phyloP scores from a whole-genome alignment of 2,797 vertebrate genomes.

The Sebastes trivittatus region DNA sequence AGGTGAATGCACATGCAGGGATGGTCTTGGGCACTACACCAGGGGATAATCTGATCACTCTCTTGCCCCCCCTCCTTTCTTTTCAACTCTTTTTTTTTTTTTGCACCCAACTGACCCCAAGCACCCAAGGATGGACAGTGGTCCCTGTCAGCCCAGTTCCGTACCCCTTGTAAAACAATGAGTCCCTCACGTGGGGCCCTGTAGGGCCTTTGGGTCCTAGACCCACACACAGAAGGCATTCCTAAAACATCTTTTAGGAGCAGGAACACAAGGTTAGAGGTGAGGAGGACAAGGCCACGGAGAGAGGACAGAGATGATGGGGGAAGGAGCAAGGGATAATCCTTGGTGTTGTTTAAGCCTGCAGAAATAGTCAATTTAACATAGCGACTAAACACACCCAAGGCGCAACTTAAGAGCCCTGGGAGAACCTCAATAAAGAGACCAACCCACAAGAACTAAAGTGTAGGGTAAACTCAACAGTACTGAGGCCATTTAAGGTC shows the following conservation, averaged over 20 bases:
- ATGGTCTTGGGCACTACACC: slow-evolving; percentile 70
- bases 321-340: slow-evolving; percentile 63
- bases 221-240: slow-evolving; percentile 65
- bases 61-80: slow-evolving; percentile 46
- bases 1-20: slow-evolving; percentile 77
- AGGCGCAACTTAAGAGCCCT: slow-evolving; percentile 42
- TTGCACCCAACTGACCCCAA: slow-evolving; percentile 53
- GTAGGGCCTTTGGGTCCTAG: slow-evolving; percentile 40
- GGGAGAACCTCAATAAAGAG: slow-evolving; percentile 39
- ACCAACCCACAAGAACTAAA: slow-evolving; percentile 18
- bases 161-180: slow-evolving; percentile 61
- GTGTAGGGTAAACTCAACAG: neutral
- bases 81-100: slow-evolving; percentile 29
- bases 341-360: slow-evolving; percentile 57
- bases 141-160: slow-evolving; percentile 45
- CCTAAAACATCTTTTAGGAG: slow-evolving; percentile 57
- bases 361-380: slow-evolving; percentile 62
- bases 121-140: slow-evolving; percentile 48
- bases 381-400: slow-evolving; percentile 60
- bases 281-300: slow-evolving; percentile 53
- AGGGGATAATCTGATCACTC: slow-evolving; percentile 79
- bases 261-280: slow-evolving; percentile 58
- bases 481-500: neutral
- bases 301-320: slow-evolving; percentile 38
- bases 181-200: slow-evolving; percentile 42